Conservation (phyloP, 2,888 invertebrate genomes). For the Apamea epomidion region DNA sequence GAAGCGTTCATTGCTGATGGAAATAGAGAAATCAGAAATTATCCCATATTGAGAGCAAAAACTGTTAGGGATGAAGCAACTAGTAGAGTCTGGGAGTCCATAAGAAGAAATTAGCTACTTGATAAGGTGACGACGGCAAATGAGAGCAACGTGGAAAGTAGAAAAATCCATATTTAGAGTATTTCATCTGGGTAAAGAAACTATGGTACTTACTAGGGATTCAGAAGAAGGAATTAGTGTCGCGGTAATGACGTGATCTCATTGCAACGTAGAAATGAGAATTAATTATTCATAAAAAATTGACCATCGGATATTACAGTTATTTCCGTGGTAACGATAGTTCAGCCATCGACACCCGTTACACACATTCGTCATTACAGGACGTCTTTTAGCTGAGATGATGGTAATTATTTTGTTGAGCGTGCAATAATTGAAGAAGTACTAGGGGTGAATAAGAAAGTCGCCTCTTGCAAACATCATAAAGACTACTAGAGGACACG, state of each 20-base stretch:
- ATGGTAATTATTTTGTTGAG: background rate
- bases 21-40: slow-evolving; percentile 18
- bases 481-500: slow-evolving; percentile 5
- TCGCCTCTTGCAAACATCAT: slow-evolving; percentile 1
- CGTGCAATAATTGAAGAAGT: background rate
- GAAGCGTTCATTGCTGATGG: slow-evolving; percentile 6
- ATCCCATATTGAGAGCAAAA: background rate
- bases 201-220: background rate
- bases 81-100: background rate
- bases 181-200: background rate
- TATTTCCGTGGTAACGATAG: background rate
- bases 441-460: background rate
- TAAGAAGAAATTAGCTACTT: background rate
- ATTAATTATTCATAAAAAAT: background rate
- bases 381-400: background rate
- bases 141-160: background rate
- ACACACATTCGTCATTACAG: background rate
- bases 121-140: background rate
- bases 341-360: background rate
- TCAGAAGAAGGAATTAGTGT: background rate
- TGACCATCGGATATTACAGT: background rate
- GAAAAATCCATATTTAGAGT: background rate
- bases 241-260: background rate
- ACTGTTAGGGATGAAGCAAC: background rate
- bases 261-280: background rate